These are phyloP conservation scores for Aptenodytes forsteri DNA, from an alignment of 2,113 vertebrate species.

Conservation along the genomic window DNA sequence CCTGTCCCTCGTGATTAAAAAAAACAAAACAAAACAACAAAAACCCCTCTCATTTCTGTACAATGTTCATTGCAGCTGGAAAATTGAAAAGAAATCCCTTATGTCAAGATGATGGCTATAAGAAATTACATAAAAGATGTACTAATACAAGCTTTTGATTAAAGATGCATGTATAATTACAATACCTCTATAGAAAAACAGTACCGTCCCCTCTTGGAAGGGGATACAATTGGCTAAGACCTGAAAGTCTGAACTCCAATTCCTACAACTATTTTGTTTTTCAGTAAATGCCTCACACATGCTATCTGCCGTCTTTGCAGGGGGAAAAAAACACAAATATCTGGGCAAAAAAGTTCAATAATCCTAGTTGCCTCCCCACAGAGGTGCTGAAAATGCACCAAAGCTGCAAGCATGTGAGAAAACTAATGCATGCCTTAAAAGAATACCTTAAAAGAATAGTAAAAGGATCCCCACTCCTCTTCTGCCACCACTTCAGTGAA, in stretches of 20 bases:
- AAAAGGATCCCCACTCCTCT: slow-evolving; percentile 76
- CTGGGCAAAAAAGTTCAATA: neutral
- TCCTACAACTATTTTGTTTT: neutral
- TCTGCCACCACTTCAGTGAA: slow-evolving; percentile 58
- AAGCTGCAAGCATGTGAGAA: neutral
- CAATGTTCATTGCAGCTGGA: neutral
- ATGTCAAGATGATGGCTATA: neutral
- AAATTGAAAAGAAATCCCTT: neutral
- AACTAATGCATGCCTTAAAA: neutral
- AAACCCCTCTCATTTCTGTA: neutral
- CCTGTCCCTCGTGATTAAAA: neutral
- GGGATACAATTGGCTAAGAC: neutral
- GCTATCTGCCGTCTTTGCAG: neutral
- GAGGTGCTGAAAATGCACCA: neutral
- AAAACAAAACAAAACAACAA: neutral
- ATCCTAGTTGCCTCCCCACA: neutral
- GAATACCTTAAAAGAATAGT: slow-evolving; percentile 80
- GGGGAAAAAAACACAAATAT: neutral
- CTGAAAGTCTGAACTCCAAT: neutral
- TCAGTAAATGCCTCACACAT: neutral
- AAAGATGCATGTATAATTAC: neutral
- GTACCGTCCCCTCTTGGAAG: neutral
- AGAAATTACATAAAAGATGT: neutral
- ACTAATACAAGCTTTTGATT: neutral
- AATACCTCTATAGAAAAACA: neutral